Conservation (phyloP, 2,113 vertebrate genomes). For the Taurulus bubalis region DNA sequence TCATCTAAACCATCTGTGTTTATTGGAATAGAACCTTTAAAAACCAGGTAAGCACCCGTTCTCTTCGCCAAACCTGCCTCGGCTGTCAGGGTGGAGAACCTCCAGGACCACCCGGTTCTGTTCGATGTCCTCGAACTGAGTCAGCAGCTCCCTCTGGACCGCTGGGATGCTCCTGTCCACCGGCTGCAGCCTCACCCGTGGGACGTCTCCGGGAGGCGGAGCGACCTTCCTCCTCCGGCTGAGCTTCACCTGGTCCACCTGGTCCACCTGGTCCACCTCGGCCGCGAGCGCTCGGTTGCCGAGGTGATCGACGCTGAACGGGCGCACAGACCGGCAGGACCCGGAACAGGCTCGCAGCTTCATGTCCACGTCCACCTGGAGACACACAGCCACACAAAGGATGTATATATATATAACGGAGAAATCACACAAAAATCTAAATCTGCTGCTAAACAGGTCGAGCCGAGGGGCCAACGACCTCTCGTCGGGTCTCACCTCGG, state of each 20-base stretch:
- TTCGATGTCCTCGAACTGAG: constrained; percentile 76
- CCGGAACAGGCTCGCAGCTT: constrained; percentile 79
- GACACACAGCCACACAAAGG: background rate
- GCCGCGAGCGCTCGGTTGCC: constrained; percentile 33
- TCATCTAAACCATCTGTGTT: background rate
- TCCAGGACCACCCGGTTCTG: constrained; percentile 55
- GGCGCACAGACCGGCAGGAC: constrained; percentile 67
- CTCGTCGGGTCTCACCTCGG: constrained; percentile 71
- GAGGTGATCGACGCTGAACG: constrained; percentile 51
- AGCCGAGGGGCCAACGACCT: background rate
- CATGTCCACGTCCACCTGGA: constrained; percentile 83
- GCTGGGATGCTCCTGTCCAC: constrained; percentile 34
- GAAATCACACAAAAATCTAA: too few species aligned
- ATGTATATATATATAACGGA: too few species aligned
- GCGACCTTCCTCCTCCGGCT: background rate
- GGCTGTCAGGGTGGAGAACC: background rate
- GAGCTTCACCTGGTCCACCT: background rate
- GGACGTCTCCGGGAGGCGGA: background rate
- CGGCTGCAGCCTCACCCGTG: constrained; percentile 53
- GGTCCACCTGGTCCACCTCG: constrained; percentile 33
- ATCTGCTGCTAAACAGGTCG: too few species aligned
- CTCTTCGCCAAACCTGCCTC: background rate
- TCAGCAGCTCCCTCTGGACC: constrained; percentile 63
- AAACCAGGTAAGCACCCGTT: background rate
- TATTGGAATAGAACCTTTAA: background rate